Evolutionary conservation across 2,113 vertebrate genomes (phyloP), one percentile per base, ranked within the genome.

Genomic region (Corythornis vintsioides): DNA sequence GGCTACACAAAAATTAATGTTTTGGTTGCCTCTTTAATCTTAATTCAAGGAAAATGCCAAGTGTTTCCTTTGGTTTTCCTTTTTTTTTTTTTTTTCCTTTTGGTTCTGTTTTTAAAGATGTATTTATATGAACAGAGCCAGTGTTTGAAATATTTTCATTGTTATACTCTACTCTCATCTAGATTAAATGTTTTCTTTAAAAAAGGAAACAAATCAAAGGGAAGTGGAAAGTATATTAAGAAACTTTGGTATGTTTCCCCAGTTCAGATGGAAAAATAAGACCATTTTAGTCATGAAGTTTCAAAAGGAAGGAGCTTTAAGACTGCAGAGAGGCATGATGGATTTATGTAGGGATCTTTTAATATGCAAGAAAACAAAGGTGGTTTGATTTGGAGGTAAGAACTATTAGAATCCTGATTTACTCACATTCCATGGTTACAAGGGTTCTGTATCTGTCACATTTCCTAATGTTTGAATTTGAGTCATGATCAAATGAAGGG

Each of bases 171-270:
- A n/a, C 74, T 95, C 93, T 92, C 52, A 71, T 85, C 78, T 88
- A 65, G 78, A 85, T 86, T 56, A 95, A 95, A 92, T 92, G 78
- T 94, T 96, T 96, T 93, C 75, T 74, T 93, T 93, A 64, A 87
- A 88, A 84, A 88, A 85, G 52, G 88, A 89, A 93, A 88, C 52
- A 95, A 94, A 87, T 85, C 89, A 94, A 89, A 72, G 73, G 74
- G 74, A 93, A 93, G 64, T 85, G 78, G 59, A 79, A 71, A 83
- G n/a, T 43, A 38, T 80, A 35, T 80, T 88, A 77, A 91, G 88
- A 83, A 92, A 33, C 52, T 73, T 83, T 15, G 17, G 35, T 94
- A 29, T 80, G 43, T 78, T 61, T 83, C 89, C 55, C n/a, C 48
- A 78, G 57, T 78, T 61, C 61, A 89, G 43, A 88, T 91, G 78